A percentile compares a stretch with the other conserved stretches of the same genome.
Evolutionary conservation across 2,797 vertebrate genomes (phyloP).

Genomic region (Sebastes oblongus): DNA sequence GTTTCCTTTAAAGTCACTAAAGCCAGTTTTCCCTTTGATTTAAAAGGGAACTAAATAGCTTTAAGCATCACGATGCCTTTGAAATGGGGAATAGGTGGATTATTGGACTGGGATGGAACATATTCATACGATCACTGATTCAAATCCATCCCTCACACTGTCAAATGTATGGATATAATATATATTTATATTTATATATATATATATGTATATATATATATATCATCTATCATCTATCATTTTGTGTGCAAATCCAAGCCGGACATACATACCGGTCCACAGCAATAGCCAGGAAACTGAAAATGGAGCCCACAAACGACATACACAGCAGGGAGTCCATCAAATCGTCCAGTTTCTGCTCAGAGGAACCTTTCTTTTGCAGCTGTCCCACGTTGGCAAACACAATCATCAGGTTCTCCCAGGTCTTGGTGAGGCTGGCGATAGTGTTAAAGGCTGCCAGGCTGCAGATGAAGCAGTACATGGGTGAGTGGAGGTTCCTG

Average conservation of each 20-base stretch:
- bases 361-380: slow-evolving; percentile 77
- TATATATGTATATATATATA: too few species aligned
- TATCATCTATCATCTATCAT: not conserved
- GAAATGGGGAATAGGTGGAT: not conserved
- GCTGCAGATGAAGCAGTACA: slow-evolving; percentile 97
- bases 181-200: too few species aligned
- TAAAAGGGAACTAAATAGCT: not conserved
- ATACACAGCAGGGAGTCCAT: slow-evolving; percentile 92
- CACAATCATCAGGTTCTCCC: slow-evolving; percentile 90
- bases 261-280: slow-evolving; percentile 83
- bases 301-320: slow-evolving; percentile 92
- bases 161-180: not conserved
- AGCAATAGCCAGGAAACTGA: slow-evolving; percentile 92
- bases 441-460: slow-evolving; percentile 94
- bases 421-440: slow-evolving; percentile 90
- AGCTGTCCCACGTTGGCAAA: slow-evolving; percentile 85
- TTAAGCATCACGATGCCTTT: not conserved
- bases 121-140: not conserved
- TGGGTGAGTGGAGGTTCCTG: slow-evolving; percentile 93
- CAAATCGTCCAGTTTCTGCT: slow-evolving; percentile 87
- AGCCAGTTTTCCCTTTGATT: not conserved
- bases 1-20: not conserved
- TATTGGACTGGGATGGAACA: not conserved
- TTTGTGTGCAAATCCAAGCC: not conserved
- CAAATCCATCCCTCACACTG: not conserved